Percentiles rank a stretch among this genome's conserved stretches.
Evolutionary conservation across 1,140 invertebrate genomes (phyloP).

Genomic region (Tenebrio molitor): DNA sequence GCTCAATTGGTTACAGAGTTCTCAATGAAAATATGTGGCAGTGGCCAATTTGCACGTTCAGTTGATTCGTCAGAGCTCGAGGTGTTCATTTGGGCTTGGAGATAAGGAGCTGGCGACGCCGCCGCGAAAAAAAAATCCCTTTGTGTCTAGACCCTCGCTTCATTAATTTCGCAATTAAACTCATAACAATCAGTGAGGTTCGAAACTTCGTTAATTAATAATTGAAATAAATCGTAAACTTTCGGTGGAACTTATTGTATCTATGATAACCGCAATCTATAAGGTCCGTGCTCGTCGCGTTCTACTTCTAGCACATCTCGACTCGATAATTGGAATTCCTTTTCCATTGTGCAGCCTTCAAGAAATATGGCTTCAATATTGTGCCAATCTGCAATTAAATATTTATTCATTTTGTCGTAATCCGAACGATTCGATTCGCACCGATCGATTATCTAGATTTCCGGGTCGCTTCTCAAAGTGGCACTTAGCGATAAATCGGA

Average conservation of each 20-base stretch:
- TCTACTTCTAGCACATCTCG: conserved; percentile 19
- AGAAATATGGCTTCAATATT: conserved; percentile 45
- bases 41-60: too few species aligned
- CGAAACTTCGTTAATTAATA: conserved; percentile 40
- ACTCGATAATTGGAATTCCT: conserved; percentile 47
- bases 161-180: not conserved
- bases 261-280: conserved; percentile 38
- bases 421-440: not conserved
- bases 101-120: too few species aligned
- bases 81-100: too few species aligned
- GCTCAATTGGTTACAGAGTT: too few species aligned
- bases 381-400: conserved; percentile 27
- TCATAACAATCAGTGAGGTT: not conserved
- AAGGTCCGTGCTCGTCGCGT: not conserved
- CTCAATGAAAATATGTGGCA: too few species aligned
- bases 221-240: conserved; percentile 43
- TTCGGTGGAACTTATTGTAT: conserved; percentile 13
- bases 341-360: conserved; percentile 21
- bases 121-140: too few species aligned
- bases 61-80: too few species aligned
- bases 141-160: not conserved
- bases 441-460: conserved; percentile 8
- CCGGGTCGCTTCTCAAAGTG: not conserved
- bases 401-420: conserved; percentile 14
- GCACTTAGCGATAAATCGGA: not conserved